These are phyloP conservation scores for Colaptes auratus DNA, from an alignment of 2,113 vertebrate genomes.

Conservation along the genomic window DNA sequence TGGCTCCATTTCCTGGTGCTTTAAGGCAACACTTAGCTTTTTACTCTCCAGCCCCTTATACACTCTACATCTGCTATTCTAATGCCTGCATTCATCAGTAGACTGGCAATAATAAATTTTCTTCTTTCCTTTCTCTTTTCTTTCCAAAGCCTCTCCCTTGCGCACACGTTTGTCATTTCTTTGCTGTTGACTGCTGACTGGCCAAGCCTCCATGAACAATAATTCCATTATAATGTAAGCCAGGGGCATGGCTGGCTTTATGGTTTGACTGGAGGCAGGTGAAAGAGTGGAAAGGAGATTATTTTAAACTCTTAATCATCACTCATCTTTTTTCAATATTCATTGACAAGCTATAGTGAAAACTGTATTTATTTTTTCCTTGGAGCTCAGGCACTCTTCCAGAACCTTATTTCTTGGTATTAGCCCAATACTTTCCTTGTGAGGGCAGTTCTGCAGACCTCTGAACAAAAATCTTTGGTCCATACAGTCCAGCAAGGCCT, in stretches of 20 bases:
- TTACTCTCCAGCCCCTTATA: constrained; percentile 57
- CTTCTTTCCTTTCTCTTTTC: constrained; percentile 49
- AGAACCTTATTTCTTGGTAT: neutral
- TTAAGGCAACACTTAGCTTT: constrained; percentile 72
- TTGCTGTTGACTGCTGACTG: constrained; percentile 5
- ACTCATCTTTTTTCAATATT: constrained; percentile 51
- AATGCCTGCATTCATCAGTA: constrained; percentile 77
- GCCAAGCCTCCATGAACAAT: constrained; percentile 2
- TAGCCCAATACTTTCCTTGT: neutral
- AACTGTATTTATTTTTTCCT: constrained; percentile 5
- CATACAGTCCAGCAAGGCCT: neutral
- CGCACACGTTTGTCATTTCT: constrained; percentile 46
- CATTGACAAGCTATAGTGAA: constrained; percentile 40
- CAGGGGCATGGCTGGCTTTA: constrained; percentile 43
- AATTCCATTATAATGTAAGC: constrained; percentile 53
- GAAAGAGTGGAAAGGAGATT: constrained; percentile 63
- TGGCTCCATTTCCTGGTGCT: constrained; percentile 76
- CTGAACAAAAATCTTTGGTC: neutral
- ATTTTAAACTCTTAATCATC: constrained; percentile 59
- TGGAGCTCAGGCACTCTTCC: neutral
- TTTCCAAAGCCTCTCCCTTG: constrained; percentile 12
- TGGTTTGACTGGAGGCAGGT: constrained; percentile 59
- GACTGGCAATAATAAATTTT: constrained; percentile 73
- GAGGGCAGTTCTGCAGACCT: neutral
- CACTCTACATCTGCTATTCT: constrained; percentile 78